These are phyloP conservation scores for Petrolisthes manimaculis DNA, from an alignment of 2,888 invertebrate genomes.

Conservation along the genomic window DNA sequence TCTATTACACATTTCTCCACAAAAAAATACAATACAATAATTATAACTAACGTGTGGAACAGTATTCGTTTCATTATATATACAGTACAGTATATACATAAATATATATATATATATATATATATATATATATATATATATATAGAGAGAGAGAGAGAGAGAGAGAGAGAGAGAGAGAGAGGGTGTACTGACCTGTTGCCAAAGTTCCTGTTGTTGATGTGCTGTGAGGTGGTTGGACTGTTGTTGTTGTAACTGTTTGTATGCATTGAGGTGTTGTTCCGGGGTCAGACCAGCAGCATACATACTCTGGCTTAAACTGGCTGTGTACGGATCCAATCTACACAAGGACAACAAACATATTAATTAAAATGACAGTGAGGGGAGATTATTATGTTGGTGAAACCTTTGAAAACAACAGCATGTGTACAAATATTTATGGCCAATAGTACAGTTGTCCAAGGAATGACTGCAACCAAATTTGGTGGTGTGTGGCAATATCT, in stretches of 20 bases:
- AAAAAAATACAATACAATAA: not conserved
- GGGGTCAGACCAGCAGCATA: slow-evolving; percentile 29
- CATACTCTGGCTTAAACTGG: slow-evolving; percentile 29
- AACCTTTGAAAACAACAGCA: no score
- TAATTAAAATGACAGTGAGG: not conserved
- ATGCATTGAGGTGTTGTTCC: slow-evolving; percentile 35
- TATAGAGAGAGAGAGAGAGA: not conserved
- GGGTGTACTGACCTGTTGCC: slow-evolving; percentile 43
- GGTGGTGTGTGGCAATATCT: no score
- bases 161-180: not conserved
- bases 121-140: no score
- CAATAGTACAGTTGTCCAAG: no score
- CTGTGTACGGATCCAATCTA: slow-evolving; percentile 43
- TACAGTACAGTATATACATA: no score
- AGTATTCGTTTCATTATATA: not conserved
- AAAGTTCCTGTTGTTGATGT: slow-evolving; percentile 52
- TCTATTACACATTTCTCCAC: no score
- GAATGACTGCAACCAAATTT: no score
- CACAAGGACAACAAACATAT: not conserved
- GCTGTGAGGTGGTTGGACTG: slow-evolving; percentile 43
- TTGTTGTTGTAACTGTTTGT: slow-evolving; percentile 43
- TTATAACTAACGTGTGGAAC: not conserved
- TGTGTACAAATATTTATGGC: no score
- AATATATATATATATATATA: not conserved
- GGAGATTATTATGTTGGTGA: not conserved